A percentile compares a stretch with the other conserved stretches of the same genome.
These are phyloP conservation scores for Urocitellus parryii DNA, from an alignment of 2,113 vertebrate genomes.

Conservation along the genomic window DNA sequence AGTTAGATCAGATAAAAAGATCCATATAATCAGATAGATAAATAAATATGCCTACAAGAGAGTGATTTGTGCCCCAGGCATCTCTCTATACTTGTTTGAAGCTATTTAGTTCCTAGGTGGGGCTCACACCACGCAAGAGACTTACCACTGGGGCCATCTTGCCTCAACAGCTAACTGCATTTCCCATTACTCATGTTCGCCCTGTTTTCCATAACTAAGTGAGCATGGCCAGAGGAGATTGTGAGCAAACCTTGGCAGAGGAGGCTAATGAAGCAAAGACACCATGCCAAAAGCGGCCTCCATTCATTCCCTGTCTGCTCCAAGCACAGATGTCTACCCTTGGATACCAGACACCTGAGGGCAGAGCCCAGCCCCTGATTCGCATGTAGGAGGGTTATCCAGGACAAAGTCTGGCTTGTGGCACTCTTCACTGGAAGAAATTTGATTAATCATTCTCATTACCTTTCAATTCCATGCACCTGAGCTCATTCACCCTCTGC, in stretches of 20 bases:
- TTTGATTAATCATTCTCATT: conserved; percentile 85
- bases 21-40: conserved; percentile 10
- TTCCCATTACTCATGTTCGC: conserved; percentile 76
- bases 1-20: conserved; percentile 56
- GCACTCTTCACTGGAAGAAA: conserved; percentile 77
- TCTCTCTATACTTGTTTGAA: conserved; percentile 24
- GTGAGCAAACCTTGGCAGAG: conserved; percentile 75
- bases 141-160: neutral
- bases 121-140: neutral
- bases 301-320: conserved; percentile 42
- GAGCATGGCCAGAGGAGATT: conserved; percentile 69
- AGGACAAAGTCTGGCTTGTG: conserved; percentile 70
- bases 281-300: conserved; percentile 59
- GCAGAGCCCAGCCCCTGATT: conserved; percentile 63
- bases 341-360: conserved; percentile 72
- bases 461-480: conserved; percentile 82
- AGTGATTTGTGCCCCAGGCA: neutral
- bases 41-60: neutral
- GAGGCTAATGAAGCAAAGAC: conserved; percentile 56
- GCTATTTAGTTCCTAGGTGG: neutral
- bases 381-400: conserved; percentile 72
- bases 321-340: conserved; percentile 77
- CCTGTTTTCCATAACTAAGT: conserved; percentile 79
- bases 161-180: conserved; percentile 35
- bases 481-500: conserved; percentile 75